These are phyloP conservation scores for Baccha elongata DNA, from an alignment of 2,888 invertebrate genomes.

Conservation along the genomic window DNA sequence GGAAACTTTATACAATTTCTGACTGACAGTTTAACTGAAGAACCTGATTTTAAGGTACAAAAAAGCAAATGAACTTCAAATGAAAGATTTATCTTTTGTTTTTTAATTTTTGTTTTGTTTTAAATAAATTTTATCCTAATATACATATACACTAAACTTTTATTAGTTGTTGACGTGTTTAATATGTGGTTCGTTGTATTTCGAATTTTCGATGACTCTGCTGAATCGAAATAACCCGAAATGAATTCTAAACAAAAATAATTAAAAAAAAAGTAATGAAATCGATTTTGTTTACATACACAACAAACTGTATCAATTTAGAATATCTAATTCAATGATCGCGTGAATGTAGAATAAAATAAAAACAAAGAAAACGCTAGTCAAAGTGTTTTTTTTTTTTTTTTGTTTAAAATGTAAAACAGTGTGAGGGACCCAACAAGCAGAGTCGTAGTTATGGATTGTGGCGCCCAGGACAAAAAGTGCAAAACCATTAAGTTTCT, in stretches of 20 bases:
- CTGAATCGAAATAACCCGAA: conserved; percentile 6
- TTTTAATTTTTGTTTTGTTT: neutral
- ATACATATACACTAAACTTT: neutral
- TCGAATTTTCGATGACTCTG: neutral
- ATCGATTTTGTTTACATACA: conserved; percentile 12
- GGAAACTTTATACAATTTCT: neutral
- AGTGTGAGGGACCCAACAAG: neutral
- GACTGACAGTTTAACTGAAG: conserved; percentile 6
- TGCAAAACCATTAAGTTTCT: too few relatives aligned
- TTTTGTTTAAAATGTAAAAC: neutral
- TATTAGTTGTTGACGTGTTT: neutral
- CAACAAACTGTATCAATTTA: conserved; percentile 1
- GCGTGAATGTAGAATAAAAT: conserved; percentile 13
- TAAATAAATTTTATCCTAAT: neutral
- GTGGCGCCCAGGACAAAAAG: neutral
- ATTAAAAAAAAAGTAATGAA: conserved; percentile 7
- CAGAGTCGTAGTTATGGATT: neutral
- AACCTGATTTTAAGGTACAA: conserved; percentile 67
- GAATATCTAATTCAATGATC: neutral
- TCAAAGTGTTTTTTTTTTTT: neutral
- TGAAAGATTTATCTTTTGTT: neutral
- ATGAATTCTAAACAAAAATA: conserved; percentile 1
- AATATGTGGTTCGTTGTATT: neutral
- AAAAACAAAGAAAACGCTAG: neutral
- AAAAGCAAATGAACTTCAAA: conserved; percentile 9